Evolutionary conservation across 2,797 vertebrate species (phyloP).

Genomic region (Siniperca obscura): DNA sequence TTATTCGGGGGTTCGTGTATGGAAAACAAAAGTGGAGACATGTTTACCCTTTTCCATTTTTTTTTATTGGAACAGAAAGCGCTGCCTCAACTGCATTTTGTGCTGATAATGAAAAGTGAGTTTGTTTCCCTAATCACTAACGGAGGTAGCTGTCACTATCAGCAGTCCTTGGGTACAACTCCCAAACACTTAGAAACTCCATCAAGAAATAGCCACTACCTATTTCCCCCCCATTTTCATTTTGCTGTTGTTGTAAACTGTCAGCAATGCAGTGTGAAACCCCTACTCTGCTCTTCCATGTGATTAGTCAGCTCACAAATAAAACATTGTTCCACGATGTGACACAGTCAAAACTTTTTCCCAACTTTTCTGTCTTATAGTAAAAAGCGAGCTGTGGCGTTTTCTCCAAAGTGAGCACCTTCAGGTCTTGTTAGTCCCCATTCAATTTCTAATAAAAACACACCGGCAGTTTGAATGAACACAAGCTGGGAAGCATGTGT

Average conservation of each 20-base stretch:
- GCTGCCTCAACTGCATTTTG: constrained; percentile 56
- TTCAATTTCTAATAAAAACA: constrained; percentile 11
- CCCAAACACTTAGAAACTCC: constrained; percentile 20
- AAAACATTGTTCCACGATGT: neutral
- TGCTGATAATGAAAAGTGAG: constrained; percentile 65
- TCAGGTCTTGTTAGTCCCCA: neutral
- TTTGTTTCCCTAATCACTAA: constrained; percentile 60
- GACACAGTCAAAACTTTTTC: constrained; percentile 3
- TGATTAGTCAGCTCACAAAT: constrained; percentile 48
- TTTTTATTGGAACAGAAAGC: constrained; percentile 32
- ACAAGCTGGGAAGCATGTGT: constrained; percentile 10
- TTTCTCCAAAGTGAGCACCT: constrained; percentile 10
- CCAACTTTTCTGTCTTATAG: constrained; percentile 22
- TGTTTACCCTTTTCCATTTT: constrained; percentile 34
- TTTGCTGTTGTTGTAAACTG: constrained; percentile 41
- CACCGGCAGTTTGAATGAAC: neutral
- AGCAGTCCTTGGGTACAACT: constrained; percentile 37
- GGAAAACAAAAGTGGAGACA: constrained; percentile 49
- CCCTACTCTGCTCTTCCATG: constrained; percentile 13
- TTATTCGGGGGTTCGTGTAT: constrained; percentile 12
- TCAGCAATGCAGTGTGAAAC: constrained; percentile 27
- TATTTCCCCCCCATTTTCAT: constrained; percentile 28
- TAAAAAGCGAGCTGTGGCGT: neutral
- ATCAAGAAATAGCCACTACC: constrained; percentile 7
- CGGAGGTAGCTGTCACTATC: constrained; percentile 38